Evolutionary conservation across 2,113 vertebrate species (phyloP), one percentile per base, ranked within the genome.

Genomic region (Lepisosteus oculatus): DNA sequence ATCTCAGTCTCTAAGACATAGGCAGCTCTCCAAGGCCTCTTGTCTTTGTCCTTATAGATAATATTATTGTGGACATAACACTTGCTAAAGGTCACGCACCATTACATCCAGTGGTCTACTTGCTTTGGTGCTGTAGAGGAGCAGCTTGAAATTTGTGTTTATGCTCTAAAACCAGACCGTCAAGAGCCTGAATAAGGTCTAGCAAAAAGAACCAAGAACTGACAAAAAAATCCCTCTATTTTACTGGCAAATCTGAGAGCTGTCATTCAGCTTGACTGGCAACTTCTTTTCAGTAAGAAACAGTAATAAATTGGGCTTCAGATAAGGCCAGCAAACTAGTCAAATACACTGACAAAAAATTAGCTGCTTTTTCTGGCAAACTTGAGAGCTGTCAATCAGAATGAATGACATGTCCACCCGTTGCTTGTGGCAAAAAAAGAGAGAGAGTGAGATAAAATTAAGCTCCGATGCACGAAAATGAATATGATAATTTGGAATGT

Each of bases 341-440:
- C 62, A 72, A 71, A 81, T 51, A 51, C 56, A 59, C 73, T 71
- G 74, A 80, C 78, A 78, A 71, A 56, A 87, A 83, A 86, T 69
- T 74, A 85, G 84, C 77, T 73, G 82, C 81, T 80, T 85, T 55
- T 84, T 86, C 86, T 83, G 81, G 85, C 84, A 85, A 84, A 86
- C 88, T 89, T 91, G 89, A 89, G 82, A 86, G 80, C 88, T 91
- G 88, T 90, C 90, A 89, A 75, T 91, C 90, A 90, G 51, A n/a
- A 4, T 89, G 87, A 90, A 62, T 84, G 86, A 17, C 87, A 89
- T 81, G 72, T 79, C 77, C 83, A 85, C 82, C 83, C 82, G 77
- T 82, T 61, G 79, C 84, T 78, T 78, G 80, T 80, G 80, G 85
- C 86, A 79, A 85, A 72, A 15, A 54, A 51, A 17, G 69, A 14